These are phyloP conservation scores for Sphaerophoria taeniata DNA, from an alignment of 2,888 invertebrate species.

Conservation along the genomic window DNA sequence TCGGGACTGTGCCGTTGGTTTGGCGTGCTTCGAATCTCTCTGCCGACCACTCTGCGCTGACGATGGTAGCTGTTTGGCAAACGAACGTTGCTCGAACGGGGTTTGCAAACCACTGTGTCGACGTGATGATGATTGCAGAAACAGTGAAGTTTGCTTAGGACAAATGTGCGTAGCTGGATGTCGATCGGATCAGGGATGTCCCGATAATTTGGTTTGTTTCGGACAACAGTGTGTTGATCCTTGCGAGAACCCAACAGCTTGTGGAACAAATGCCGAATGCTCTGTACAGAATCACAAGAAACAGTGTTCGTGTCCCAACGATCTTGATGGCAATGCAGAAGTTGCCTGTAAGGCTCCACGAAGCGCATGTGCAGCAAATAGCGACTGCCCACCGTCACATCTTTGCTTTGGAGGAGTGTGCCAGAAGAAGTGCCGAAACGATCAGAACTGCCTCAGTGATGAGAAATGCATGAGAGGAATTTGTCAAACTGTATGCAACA, in stretches of 20 bases:
- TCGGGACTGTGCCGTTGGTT: constrained; percentile 88
- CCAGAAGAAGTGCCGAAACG: constrained; percentile 90
- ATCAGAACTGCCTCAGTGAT: constrained; percentile 91
- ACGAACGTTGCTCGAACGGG: constrained; percentile 88
- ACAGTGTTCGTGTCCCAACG: constrained; percentile 88
- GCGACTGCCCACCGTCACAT: constrained; percentile 88
- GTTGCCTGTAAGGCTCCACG: constrained; percentile 88
- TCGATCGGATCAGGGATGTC: constrained; percentile 90
- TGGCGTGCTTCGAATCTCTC: constrained; percentile 88
- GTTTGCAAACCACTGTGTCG: constrained; percentile 93
- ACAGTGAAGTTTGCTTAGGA: constrained; percentile 93
- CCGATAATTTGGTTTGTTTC: constrained; percentile 88
- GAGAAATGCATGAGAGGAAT: constrained; percentile 93
- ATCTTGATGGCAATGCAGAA: constrained; percentile 89
- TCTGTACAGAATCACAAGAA: constrained; percentile 88
- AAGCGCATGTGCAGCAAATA: constrained; percentile 86
- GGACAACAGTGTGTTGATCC: constrained; percentile 91
- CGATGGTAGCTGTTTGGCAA: constrained; percentile 90
- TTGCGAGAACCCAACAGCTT: constrained; percentile 90
- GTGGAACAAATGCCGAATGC: constrained; percentile 93
- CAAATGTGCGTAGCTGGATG: constrained; percentile 92
- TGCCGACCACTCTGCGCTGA: constrained; percentile 92
- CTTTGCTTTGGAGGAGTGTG: constrained; percentile 91
- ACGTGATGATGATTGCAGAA: constrained; percentile 92
- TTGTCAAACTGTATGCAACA: constrained; percentile 93